phyloP scores from a whole-genome alignment of 2,888 invertebrate species.

The Tuberolachnus salignus region DNA sequence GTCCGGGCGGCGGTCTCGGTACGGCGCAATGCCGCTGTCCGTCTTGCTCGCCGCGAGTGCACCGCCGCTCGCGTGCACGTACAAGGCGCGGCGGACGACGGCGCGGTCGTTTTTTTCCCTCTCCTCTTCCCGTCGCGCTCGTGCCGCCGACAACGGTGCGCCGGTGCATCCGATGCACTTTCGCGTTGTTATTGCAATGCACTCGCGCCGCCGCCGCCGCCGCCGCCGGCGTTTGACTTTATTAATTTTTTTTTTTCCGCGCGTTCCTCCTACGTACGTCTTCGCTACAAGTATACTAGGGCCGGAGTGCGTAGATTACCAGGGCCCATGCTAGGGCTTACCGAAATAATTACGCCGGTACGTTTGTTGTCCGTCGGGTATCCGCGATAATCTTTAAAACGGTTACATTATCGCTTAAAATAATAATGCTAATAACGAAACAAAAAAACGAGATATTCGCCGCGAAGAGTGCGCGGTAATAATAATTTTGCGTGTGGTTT shows the following conservation, averaged over 20 bases:
- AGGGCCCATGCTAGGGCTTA: too few species aligned
- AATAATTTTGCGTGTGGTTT: background rate
- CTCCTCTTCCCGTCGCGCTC: background rate
- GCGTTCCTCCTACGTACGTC: background rate
- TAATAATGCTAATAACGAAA: too few species aligned
- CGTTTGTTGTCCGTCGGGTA: too few species aligned
- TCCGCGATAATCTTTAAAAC: too few species aligned
- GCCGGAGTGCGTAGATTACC: too few species aligned
- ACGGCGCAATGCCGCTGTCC: background rate
- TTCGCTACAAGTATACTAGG: background rate
- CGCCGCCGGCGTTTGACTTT: background rate
- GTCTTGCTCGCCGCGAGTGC: slow-evolving; percentile 8
- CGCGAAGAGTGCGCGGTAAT: background rate
- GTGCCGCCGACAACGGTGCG: background rate
- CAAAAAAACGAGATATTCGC: too few species aligned
- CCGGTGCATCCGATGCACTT: slow-evolving; percentile 47
- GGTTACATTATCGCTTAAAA: too few species aligned
- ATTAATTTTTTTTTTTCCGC: background rate
- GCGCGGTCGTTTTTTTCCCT: slow-evolving; percentile 22
- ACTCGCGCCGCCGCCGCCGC: slow-evolving; percentile 25
- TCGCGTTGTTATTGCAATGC: slow-evolving; percentile 28
- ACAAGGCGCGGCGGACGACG: background rate
- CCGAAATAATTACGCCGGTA: too few species aligned
- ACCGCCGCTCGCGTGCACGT: slow-evolving; percentile 1
- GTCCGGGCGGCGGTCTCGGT: slow-evolving; percentile 19